Base-by-base conservation (phyloP, 2,113 vertebrate species). In the Platysternon megacephalum region DNA sequence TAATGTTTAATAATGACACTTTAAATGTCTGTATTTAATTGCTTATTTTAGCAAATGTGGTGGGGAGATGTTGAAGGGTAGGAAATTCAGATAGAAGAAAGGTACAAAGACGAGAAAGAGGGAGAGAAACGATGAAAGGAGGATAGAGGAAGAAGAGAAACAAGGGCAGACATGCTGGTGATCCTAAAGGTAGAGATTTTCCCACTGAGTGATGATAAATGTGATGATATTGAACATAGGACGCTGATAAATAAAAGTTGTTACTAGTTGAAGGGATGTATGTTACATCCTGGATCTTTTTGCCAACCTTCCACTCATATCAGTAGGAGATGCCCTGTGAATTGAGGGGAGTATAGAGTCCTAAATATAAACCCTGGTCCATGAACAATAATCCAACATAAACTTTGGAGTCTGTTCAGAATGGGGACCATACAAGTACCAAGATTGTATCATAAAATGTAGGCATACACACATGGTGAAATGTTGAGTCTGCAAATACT, bases 11-110 rank as follows among this genome's bases (percentile, higher is more conserved):
- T 72, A 86, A 91, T 1, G 11, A 78, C 92, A 79, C 91, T 95
- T 97, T 96, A 91, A 84, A 94, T 95, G 94, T 92, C 89, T 93
- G 51, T 94, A 90, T 93, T 94, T 91, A 93, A 46, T 96, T 93
- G 94, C 94, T 95, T 96, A 93, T 97, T 93, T 48, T 72, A 95
- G 96, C 94, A 97, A 96, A 97, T 91, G 91, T 89, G 85, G 87
- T 96, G 96, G 96, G 96, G 96, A 95, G 91, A 95, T 95, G 94
- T 90, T 56, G 83, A 91, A 92, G 90, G 88, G 85, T 53, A 74
- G 94, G 96, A 87, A 86, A 0, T 92, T 79, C 0, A 1, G 85
- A 85, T 95, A 90, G 78, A 53, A 53, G 44, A 3, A 82, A 82
- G 74, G 87, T 92, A 8, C 24, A 17, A 87, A 72, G 48, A 65